Percentiles rank a stretch among this genome's conserved stretches.
phyloP scores from a whole-genome alignment of 1,140 invertebrate species.

The Cotesia typhae region DNA sequence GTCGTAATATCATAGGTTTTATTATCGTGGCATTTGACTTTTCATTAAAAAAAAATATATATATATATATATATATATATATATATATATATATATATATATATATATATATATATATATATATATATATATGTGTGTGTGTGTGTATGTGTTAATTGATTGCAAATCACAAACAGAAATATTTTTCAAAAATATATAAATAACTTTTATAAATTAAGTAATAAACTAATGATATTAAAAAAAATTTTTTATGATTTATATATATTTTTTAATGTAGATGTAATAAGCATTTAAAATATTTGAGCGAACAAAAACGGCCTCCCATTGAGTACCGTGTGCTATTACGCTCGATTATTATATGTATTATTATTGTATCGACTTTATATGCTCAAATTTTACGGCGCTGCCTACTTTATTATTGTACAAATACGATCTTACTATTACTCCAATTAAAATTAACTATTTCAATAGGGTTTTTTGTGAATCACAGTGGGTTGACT shows the following conservation, averaged over 20 bases:
- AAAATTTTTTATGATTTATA: no score
- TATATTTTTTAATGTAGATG: no score
- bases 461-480: background rate
- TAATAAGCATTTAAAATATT: no score
- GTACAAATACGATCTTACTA: slow-evolving; percentile 10
- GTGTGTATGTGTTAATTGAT: slow-evolving; percentile 15
- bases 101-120: background rate
- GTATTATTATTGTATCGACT: slow-evolving; percentile 22
- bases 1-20: slow-evolving; percentile 23
- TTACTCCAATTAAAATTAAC: slow-evolving; percentile 16
- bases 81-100: background rate
- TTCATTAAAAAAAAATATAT: slow-evolving; percentile 9
- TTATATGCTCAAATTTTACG: slow-evolving; percentile 11
- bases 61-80: background rate
- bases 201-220: no score
- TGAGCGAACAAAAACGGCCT: no score
- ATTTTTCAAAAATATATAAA: background rate
- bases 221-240: no score
- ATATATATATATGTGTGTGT: no score
- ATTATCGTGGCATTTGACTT: slow-evolving; percentile 30
- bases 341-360: background rate
- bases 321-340: no score
- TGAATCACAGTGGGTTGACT: no score
- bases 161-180: slow-evolving; percentile 13
- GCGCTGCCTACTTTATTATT: slow-evolving; percentile 8